Evolutionary conservation across 2,113 vertebrate species (phyloP).

Genomic region (Urocitellus parryii): DNA sequence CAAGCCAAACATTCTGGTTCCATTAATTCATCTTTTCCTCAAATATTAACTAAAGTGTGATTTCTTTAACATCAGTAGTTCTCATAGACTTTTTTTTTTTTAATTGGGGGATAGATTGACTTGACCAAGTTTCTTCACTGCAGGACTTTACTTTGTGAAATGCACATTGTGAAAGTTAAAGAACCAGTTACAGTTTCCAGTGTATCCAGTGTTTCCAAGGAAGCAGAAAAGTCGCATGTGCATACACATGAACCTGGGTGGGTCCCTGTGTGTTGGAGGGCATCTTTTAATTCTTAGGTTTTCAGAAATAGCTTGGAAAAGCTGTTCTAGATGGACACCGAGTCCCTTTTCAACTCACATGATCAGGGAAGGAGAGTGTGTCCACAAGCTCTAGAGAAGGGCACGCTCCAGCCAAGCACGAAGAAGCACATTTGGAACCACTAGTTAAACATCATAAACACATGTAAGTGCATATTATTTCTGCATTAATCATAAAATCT

Average conservation of each 20-base stretch:
- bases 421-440: conserved; percentile 42
- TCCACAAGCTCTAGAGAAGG: neutral
- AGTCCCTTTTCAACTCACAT: neutral
- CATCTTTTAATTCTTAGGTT: neutral
- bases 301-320: neutral
- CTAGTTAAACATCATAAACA: conserved; percentile 64
- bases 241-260: no score
- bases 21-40: neutral
- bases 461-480: conserved; percentile 72
- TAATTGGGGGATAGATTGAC: neutral
- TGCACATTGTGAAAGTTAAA: neutral
- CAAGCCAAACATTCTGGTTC: neutral
- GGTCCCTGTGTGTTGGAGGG: neutral
- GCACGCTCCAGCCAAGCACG: neutral
- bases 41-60: neutral
- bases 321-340: neutral
- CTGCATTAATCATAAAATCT: conserved; percentile 67
- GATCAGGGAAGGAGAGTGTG: neutral
- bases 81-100: neutral
- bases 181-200: neutral
- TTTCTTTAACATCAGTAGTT: neutral
- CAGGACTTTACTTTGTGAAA: neutral
- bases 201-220: neutral
- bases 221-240: neutral
- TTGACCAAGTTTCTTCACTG: neutral